phyloP scores from a whole-genome alignment of 2,888 invertebrate species.

The Latheticus oryzae region DNA sequence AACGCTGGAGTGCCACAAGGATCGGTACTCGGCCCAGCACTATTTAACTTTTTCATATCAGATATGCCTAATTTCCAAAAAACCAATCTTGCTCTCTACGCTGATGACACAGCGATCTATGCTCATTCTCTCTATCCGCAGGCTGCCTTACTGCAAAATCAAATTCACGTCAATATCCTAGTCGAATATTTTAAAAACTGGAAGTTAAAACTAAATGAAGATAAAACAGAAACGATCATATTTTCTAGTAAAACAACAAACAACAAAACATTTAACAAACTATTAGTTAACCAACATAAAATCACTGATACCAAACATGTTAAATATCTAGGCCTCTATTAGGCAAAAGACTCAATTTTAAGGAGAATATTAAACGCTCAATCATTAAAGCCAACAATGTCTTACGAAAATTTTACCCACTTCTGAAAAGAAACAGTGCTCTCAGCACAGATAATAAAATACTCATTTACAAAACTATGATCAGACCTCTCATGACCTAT shows the following conservation, averaged over 20 bases:
- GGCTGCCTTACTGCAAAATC: not conserved
- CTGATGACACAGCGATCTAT: slow-evolving; percentile 36
- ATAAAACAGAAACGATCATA: not conserved
- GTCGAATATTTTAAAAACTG: not conserved
- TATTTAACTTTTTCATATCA: slow-evolving; percentile 18
- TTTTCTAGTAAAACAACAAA: slow-evolving; percentile 8
- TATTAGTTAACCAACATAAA: no score
- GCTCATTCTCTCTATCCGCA: not conserved
- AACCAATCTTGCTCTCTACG: slow-evolving; percentile 28
- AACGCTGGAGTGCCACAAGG: slow-evolving; percentile 35
- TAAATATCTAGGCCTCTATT: no score
- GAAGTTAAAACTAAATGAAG: not conserved
- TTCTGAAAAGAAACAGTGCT: no score
- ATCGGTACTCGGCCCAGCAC: slow-evolving; percentile 31
- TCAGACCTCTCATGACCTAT: no score
- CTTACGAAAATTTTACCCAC: no score
- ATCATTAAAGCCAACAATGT: no score
- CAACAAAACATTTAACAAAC: slow-evolving; percentile 10
- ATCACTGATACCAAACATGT: no score
- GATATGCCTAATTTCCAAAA: slow-evolving; percentile 17
- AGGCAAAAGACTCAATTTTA: no score
- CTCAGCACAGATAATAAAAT: no score
- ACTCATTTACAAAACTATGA: no score
- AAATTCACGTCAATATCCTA: not conserved
- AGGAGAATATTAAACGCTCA: no score